These are phyloP conservation scores for Hippocampus abdominalis DNA, from an alignment of 2,113 vertebrate genomes.

Conservation along the genomic window DNA sequence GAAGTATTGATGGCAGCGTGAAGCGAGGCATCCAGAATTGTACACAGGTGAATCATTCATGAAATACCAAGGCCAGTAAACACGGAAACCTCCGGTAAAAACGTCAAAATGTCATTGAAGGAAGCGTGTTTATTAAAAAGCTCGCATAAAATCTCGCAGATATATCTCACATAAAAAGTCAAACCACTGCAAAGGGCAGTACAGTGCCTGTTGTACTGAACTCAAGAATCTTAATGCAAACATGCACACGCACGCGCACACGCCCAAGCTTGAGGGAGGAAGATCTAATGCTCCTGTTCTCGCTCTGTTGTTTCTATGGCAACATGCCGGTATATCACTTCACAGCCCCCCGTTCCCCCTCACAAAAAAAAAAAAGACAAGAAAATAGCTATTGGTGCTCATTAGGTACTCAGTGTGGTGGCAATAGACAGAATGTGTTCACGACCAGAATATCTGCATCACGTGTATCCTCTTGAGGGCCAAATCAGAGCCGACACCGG, in stretches of 20 bases:
- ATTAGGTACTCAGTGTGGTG: slow-evolving; percentile 52
- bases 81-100: background rate
- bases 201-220: background rate
- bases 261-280: slow-evolving; percentile 19
- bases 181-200: background rate
- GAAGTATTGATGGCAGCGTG: background rate
- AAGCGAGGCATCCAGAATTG: background rate
- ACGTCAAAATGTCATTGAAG: background rate
- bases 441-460: slow-evolving; percentile 14
- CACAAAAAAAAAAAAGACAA: slow-evolving; percentile 28
- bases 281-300: slow-evolving; percentile 26
- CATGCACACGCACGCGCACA: background rate
- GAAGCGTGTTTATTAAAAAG: background rate
- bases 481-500: slow-evolving; percentile 3
- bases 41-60: background rate
- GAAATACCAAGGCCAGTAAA: background rate
- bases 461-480: slow-evolving; percentile 8
- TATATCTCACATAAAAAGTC: background rate
- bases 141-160: background rate
- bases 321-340: slow-evolving; percentile 56
- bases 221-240: slow-evolving; percentile 31
- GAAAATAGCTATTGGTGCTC: slow-evolving; percentile 55
- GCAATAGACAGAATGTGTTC: slow-evolving; percentile 35
- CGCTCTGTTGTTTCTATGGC: slow-evolving; percentile 70
- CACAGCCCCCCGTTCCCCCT: background rate